Evolutionary conservation across 2,888 invertebrate species (phyloP).

Genomic region (Ctena decussata): DNA sequence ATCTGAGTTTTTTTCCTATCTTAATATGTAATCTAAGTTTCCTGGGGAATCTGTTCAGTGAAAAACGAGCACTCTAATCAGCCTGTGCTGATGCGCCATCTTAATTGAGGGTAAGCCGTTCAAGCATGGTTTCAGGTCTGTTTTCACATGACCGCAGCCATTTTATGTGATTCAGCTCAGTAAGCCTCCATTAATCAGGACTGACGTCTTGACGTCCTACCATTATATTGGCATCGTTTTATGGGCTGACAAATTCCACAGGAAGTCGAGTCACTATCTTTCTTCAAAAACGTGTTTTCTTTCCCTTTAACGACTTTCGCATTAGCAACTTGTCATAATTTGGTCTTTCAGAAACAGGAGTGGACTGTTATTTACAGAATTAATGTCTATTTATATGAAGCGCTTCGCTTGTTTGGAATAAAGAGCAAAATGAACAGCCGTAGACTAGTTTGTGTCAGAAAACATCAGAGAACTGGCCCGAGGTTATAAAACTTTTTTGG

Average conservation of each 20-base stretch:
- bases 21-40: too few relatives aligned
- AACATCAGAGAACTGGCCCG: too few relatives aligned
- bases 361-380: not conserved
- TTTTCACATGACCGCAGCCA: too few relatives aligned
- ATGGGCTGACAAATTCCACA: slow-evolving; percentile 2
- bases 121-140: too few relatives aligned
- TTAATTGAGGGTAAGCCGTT: too few relatives aligned
- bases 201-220: not conserved
- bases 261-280: not conserved
- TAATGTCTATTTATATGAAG: slow-evolving; percentile 7
- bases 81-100: too few relatives aligned
- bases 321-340: slow-evolving; percentile 10
- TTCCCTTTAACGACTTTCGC: not conserved
- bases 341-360: not conserved
- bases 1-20: too few relatives aligned
- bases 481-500: too few relatives aligned
- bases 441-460: too few relatives aligned
- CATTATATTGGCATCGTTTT: not conserved
- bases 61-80: too few relatives aligned
- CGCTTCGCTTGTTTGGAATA: not conserved
- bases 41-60: too few relatives aligned
- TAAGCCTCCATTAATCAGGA: not conserved
- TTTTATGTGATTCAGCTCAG: too few relatives aligned
- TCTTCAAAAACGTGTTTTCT: not conserved
- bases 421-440: not conserved